A percentile compares a stretch with the other conserved stretches of the same genome.
These are phyloP conservation scores for Leontopithecus rosalia DNA, from an alignment of 2,797 vertebrate species.

Conservation along the genomic window DNA sequence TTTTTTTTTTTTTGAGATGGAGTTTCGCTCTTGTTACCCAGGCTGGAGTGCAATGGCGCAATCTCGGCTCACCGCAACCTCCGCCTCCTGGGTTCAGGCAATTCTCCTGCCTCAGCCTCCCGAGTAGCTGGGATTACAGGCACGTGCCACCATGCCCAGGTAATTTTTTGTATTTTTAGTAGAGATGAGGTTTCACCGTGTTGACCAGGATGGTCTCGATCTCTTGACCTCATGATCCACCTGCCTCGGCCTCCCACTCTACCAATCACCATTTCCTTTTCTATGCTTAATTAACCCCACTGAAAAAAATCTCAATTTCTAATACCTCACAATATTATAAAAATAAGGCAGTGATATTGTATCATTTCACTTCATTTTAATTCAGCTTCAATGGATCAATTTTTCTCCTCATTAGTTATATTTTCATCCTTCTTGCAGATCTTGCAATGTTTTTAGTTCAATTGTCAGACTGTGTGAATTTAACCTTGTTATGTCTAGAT, in stretches of 20 bases:
- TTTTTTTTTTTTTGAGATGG: too few relatives aligned
- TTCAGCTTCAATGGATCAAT: background rate
- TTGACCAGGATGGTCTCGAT: too few relatives aligned
- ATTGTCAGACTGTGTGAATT: background rate
- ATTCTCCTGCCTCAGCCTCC: too few relatives aligned
- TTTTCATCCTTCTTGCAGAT: background rate
- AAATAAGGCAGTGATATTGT: background rate
- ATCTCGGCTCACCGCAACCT: too few relatives aligned
- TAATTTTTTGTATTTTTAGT: too few relatives aligned
- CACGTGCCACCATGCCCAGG: too few relatives aligned
- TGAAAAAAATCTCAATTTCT: background rate
- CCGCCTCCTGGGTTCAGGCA: too few relatives aligned
- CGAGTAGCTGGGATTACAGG: too few relatives aligned
- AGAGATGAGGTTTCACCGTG: too few relatives aligned
- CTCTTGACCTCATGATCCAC: too few relatives aligned
- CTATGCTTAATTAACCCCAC: background rate
- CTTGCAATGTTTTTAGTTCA: background rate
- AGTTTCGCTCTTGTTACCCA: too few relatives aligned
- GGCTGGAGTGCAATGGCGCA: too few relatives aligned
- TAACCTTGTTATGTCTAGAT: background rate
- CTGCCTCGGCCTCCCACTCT: background rate
- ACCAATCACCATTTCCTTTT: background rate
- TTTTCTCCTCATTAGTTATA: background rate
- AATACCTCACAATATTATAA: background rate
- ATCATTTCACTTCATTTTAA: background rate